These are phyloP conservation scores for Drosophila parvula DNA, from an alignment of 1,140 invertebrate genomes.

Conservation along the genomic window DNA sequence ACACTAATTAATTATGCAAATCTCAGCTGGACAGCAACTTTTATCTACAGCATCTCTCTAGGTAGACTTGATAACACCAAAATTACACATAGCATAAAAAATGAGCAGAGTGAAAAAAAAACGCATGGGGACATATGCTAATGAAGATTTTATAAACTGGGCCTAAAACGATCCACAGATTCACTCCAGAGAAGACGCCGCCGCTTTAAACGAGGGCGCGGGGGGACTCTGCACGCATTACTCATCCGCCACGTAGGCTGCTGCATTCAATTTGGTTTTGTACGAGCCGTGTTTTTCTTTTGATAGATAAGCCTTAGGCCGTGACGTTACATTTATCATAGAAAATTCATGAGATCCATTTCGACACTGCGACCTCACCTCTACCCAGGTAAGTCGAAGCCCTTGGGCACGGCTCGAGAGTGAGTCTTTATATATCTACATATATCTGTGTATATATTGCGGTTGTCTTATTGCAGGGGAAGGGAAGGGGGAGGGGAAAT, in stretches of 20 bases:
- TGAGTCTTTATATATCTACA: not conserved
- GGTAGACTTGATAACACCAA: constrained; percentile 48
- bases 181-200: constrained; percentile 5
- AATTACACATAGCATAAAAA: constrained; percentile 32
- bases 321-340: constrained; percentile 80
- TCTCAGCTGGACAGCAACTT: constrained; percentile 50
- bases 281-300: constrained; percentile 35
- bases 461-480: constrained; percentile 14
- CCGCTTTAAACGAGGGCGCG: constrained; percentile 28
- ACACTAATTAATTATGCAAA: constrained; percentile 79
- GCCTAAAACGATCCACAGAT: constrained; percentile 29
- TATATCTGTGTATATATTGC: constrained; percentile 30
- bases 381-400: constrained; percentile 45
- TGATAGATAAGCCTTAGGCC: constrained; percentile 71
- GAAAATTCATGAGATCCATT: constrained; percentile 73
- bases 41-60: constrained; percentile 67
- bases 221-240: constrained; percentile 41
- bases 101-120: not conserved
- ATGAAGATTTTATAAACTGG: constrained; percentile 9
- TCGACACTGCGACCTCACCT: constrained; percentile 57
- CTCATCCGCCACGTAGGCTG: constrained; percentile 72
- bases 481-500: constrained; percentile 9
- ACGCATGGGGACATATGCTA: constrained; percentile 32
- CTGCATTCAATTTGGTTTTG: constrained; percentile 28
- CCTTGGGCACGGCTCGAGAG: constrained; percentile 30